Percentiles rank a stretch among this genome's conserved stretches.
These are phyloP conservation scores for Philhelius pedissequus DNA, from an alignment of 2,888 invertebrate species.

Conservation along the genomic window DNA sequence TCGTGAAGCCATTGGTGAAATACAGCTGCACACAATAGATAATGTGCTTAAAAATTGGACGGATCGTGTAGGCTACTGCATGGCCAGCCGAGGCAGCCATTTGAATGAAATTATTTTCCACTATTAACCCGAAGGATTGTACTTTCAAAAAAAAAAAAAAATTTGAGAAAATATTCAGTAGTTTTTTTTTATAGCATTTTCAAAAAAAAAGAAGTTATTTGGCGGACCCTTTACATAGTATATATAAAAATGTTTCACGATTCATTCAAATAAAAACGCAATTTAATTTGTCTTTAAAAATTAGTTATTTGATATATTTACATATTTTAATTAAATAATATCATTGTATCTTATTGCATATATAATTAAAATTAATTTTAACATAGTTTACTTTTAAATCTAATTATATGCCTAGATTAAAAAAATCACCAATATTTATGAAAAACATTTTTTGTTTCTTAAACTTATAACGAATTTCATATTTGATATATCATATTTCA, in stretches of 20 bases:
- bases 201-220: too few species aligned
- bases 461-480: constrained; percentile 3
- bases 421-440: constrained; percentile 53
- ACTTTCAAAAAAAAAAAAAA: too few species aligned
- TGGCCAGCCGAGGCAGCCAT: too few species aligned
- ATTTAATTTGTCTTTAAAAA: constrained; percentile 31
- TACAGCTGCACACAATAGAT: too few species aligned
- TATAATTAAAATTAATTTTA: constrained; percentile 35
- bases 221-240: too few species aligned
- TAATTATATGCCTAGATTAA: constrained; percentile 43
- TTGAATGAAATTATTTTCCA: too few species aligned
- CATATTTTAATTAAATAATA: constrained; percentile 45
- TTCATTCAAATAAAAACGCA: not conserved
- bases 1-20: too few species aligned
- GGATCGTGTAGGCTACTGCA: too few species aligned
- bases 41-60: too few species aligned
- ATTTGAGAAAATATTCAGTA: too few species aligned
- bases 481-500: not conserved
- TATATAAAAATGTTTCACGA: not conserved
- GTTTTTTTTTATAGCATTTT: too few species aligned
- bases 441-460: constrained; percentile 9
- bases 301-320: constrained; percentile 50
- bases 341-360: constrained; percentile 35
- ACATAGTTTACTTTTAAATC: constrained; percentile 37
- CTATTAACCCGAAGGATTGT: too few species aligned